Evolutionary conservation across 2,888 invertebrate species (phyloP).

Genomic region (Phorcus lineatus): DNA sequence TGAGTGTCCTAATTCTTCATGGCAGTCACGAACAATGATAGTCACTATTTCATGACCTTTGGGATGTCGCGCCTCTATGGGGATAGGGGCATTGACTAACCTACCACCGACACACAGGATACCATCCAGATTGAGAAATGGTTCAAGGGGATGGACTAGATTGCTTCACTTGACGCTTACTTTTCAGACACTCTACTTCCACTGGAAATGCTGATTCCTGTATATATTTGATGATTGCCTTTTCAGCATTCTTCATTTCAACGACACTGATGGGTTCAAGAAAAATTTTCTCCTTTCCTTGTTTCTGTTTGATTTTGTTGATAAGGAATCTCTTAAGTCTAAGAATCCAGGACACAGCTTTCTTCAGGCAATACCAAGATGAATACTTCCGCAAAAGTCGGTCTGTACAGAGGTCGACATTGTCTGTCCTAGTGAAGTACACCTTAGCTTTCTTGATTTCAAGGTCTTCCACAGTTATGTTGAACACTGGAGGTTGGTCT

Average conservation of each 20-base stretch:
- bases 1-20: conserved; percentile 40
- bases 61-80: neutral
- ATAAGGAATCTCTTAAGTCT: neutral
- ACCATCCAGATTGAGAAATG: conserved; percentile 31
- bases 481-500: neutral
- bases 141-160: conserved; percentile 27
- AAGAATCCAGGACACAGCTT: neutral
- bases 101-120: conserved; percentile 42
- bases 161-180: neutral
- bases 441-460: neutral
- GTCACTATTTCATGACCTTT: conserved; percentile 33
- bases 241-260: neutral
- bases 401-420: neutral
- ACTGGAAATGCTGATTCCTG: neutral
- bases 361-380: neutral
- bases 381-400: neutral
- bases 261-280: neutral
- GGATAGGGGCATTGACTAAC: conserved; percentile 30
- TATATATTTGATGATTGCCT: neutral
- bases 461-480: neutral
- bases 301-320: neutral
- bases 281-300: no score
- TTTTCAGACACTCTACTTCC: neutral
- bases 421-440: neutral
- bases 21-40: conserved; percentile 36